These are phyloP conservation scores for Dicycla oo DNA, from an alignment of 2,888 invertebrate species.

Conservation along the genomic window DNA sequence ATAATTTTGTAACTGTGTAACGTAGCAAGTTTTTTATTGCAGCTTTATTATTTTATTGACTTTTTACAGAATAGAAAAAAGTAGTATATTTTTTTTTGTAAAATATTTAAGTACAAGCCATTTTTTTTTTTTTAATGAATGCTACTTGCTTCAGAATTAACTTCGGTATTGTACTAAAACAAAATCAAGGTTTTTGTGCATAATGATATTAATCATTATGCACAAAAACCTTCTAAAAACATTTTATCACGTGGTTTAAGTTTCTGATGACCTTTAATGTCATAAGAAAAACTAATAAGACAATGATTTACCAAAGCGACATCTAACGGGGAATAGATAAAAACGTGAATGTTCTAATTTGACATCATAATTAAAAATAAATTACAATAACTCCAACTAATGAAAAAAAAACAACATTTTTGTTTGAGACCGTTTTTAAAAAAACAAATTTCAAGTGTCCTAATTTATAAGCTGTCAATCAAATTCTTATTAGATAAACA, in stretches of 20 bases:
- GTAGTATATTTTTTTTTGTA: neutral
- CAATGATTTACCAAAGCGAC: constrained; percentile 43
- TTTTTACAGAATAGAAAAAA: neutral
- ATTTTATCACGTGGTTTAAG: neutral
- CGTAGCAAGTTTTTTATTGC: neutral
- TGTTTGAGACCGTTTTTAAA: neutral
- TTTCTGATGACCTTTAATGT: constrained; percentile 51
- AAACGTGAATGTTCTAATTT: constrained; percentile 40
- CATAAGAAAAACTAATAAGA: constrained; percentile 27
- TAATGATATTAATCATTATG: constrained; percentile 1
- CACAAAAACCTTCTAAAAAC: too few relatives aligned
- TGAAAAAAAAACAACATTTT: too few relatives aligned
- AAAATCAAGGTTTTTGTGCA: neutral
- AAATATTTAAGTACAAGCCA: too few relatives aligned
- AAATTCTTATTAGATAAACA: constrained; percentile 14
- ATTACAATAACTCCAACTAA: neutral
- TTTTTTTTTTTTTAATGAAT: neutral
- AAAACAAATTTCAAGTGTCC: neutral
- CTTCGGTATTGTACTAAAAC: neutral
- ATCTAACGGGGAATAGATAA: constrained; percentile 57
- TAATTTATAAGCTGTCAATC: neutral
- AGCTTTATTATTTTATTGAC: constrained; percentile 12
- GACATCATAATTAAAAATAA: constrained; percentile 11
- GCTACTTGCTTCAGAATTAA: neutral
- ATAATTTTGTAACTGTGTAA: constrained; percentile 69